Conservation (phyloP, 2,113 vertebrate genomes). For the Pimephales promelas region DNA sequence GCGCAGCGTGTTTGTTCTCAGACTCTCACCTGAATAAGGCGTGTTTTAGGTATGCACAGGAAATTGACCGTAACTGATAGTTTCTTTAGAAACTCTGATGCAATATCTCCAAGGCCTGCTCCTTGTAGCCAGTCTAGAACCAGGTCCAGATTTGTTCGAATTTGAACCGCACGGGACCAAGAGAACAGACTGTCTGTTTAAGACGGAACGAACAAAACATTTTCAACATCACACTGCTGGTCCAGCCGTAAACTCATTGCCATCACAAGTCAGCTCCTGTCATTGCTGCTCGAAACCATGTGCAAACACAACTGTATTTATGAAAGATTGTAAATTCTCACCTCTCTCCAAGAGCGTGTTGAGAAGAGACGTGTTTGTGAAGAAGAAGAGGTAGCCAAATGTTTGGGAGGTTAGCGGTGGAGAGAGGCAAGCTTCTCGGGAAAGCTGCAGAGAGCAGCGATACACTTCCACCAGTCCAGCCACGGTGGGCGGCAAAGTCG, state of each 20-base stretch:
- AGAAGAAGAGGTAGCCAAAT: conserved; percentile 93
- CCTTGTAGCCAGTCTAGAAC: conserved; percentile 92
- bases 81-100: conserved; percentile 89
- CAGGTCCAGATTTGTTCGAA: conserved; percentile 89
- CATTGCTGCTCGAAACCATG: not conserved
- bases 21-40: conserved; percentile 84
- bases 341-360: conserved; percentile 92
- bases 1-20: not conserved
- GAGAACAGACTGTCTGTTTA: conserved; percentile 82
- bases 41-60: conserved; percentile 87
- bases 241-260: not conserved
- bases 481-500: conserved; percentile 80
- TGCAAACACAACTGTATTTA: conserved; percentile 5
- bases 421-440: conserved; percentile 83
- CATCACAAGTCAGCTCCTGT: conserved; percentile 12
- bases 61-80: conserved; percentile 89
- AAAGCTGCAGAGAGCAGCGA: conserved; percentile 83
- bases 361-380: conserved; percentile 93
- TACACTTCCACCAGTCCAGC: conserved; percentile 86
- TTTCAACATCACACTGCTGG: not conserved
- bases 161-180: conserved; percentile 90
- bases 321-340: conserved; percentile 60
- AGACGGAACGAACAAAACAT: not conserved
- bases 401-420: conserved; percentile 90
- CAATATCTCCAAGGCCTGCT: conserved; percentile 88